A percentile compares a stretch with the other conserved stretches of the same genome.
Conservation (phyloP, 2,888 invertebrate genomes). For the Phytoseiulus persimilis region DNA sequence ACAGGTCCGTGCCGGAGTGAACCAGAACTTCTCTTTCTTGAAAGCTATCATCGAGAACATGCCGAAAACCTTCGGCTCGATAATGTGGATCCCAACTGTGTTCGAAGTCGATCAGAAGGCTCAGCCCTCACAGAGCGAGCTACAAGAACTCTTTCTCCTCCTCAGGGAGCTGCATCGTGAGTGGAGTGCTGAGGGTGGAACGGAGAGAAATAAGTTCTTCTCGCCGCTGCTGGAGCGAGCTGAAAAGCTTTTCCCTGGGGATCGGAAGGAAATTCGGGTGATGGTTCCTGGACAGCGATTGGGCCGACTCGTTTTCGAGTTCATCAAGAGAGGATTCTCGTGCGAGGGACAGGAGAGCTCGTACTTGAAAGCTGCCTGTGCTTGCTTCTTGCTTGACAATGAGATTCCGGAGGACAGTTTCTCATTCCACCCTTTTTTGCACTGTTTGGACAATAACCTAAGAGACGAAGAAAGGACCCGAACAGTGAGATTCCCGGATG, state of each 20-base stretch:
- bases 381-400: slow-evolving; percentile 87
- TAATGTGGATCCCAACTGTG: background rate
- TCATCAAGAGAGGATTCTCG: slow-evolving; percentile 75
- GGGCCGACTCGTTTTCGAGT: slow-evolving; percentile 84
- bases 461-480: slow-evolving; percentile 69
- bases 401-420: slow-evolving; percentile 62
- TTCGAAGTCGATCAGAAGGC: slow-evolving; percentile 24
- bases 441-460: slow-evolving; percentile 83
- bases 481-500: slow-evolving; percentile 75
- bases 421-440: slow-evolving; percentile 85
- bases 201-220: slow-evolving; percentile 77
- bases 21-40: background rate
- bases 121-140: slow-evolving; percentile 52
- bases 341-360: slow-evolving; percentile 98
- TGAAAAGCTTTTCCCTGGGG: slow-evolving; percentile 40
- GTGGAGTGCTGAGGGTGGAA: slow-evolving; percentile 77
- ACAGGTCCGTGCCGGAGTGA: background rate
- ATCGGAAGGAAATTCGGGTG: slow-evolving; percentile 58
- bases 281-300: slow-evolving; percentile 94
- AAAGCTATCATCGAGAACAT: background rate
- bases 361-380: slow-evolving; percentile 90
- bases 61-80: background rate
- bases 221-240: slow-evolving; percentile 79
- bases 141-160: slow-evolving; percentile 81
- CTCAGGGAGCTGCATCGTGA: slow-evolving; percentile 93